Evolutionary conservation across 1,140 invertebrate species (phyloP).

Genomic region (Bicyclus anynana): DNA sequence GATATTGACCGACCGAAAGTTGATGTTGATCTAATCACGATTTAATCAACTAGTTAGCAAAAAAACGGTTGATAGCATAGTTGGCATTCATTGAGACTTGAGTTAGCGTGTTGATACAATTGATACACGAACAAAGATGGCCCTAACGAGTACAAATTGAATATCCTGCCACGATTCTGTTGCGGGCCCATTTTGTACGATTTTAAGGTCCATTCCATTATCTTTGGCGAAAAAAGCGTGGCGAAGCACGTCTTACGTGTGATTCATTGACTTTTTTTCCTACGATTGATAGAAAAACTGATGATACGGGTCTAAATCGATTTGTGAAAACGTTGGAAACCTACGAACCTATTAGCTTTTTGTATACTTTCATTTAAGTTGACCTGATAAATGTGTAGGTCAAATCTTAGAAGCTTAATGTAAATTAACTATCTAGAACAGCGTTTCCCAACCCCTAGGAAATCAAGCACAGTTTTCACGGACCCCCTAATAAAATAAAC

Average conservation of each 20-base stretch:
- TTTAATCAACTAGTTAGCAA: background rate
- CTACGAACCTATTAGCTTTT: conserved; percentile 1
- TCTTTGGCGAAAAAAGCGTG: conserved; percentile 52
- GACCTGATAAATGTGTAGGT: no score
- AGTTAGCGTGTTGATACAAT: conserved; percentile 23
- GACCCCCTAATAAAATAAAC: no score
- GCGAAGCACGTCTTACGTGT: conserved; percentile 44
- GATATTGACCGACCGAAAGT: background rate
- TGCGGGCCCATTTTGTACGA: conserved; percentile 12
- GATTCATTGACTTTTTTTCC: conserved; percentile 33
- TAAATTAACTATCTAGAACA: no score
- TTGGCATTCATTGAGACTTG: conserved; percentile 9
- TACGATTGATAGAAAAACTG: conserved; percentile 17
- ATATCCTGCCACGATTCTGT: conserved; percentile 36
- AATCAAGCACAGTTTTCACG: no score
- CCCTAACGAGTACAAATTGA: conserved; percentile 55
- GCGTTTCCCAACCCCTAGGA: no score
- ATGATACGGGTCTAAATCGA: background rate
- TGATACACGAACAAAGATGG: conserved; percentile 38
- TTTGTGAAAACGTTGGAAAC: conserved; percentile 14
- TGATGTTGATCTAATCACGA: background rate
- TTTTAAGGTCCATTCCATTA: conserved; percentile 23
- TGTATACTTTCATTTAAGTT: background rate
- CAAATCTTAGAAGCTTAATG: no score
- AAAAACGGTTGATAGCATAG: background rate